Evolutionary conservation across 2,888 invertebrate genomes (phyloP).

Genomic region (Chloromyia formosa): DNA sequence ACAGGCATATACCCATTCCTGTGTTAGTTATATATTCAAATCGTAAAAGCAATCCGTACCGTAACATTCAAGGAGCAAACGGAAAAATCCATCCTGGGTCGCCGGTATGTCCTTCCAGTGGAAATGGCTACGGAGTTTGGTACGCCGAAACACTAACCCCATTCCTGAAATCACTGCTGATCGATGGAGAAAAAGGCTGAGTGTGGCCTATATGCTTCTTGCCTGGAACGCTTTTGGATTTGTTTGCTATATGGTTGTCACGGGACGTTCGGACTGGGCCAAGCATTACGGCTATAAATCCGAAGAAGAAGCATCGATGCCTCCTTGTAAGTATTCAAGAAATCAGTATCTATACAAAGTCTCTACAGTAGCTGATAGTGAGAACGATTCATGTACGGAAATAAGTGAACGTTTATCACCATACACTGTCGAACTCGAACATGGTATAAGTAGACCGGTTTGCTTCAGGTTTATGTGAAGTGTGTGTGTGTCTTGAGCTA

Average conservation of each 20-base stretch:
- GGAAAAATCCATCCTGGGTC: background rate
- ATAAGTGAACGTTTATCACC: no score
- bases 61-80: background rate
- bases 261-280: constrained; percentile 75
- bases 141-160: constrained; percentile 65
- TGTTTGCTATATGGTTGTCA: constrained; percentile 68
- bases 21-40: no score
- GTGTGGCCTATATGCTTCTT: constrained; percentile 71
- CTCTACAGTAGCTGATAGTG: no score
- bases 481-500: no score
- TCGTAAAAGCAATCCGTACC: no score
- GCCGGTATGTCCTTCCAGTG: constrained; percentile 64
- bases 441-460: no score
- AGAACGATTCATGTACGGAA: no score
- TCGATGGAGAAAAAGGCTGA: constrained; percentile 71
- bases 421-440: no score
- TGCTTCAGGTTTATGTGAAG: no score
- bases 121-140: constrained; percentile 66
- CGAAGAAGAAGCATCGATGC: constrained; percentile 67
- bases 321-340: constrained; percentile 67
- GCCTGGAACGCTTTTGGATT: constrained; percentile 79
- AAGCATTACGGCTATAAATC: constrained; percentile 71
- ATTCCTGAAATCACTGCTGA: constrained; percentile 67
- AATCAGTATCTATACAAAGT: no score
- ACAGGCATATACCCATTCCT: no score